Conservation (phyloP, 2,888 invertebrate species). For the Melanophora roralis region DNA sequence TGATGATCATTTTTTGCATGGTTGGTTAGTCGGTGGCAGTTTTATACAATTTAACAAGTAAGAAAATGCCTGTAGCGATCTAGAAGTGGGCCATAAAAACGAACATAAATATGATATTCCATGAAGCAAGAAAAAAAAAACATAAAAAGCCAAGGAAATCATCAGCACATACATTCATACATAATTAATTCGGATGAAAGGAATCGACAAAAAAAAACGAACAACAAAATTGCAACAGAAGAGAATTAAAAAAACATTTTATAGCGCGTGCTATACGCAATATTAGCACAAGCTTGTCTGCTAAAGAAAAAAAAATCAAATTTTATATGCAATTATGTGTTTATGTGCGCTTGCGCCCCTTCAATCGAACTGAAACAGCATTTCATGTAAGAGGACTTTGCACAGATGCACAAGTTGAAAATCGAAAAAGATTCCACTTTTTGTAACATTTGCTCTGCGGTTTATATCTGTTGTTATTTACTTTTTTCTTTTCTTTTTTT, state of each 20-base stretch:
- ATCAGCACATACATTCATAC: slow-evolving; percentile 23
- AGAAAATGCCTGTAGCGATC: slow-evolving; percentile 35
- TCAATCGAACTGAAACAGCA: slow-evolving; percentile 36
- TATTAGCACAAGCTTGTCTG: slow-evolving; percentile 49
- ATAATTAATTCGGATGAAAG: slow-evolving; percentile 17
- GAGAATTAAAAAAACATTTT: slow-evolving; percentile 42
- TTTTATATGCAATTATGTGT: slow-evolving; percentile 54
- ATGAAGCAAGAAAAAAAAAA: slow-evolving; percentile 10
- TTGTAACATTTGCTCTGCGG: slow-evolving; percentile 26
- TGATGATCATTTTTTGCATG: background rate
- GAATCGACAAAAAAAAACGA: slow-evolving; percentile 11
- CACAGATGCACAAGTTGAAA: slow-evolving; percentile 51
- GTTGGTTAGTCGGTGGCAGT: slow-evolving; percentile 17
- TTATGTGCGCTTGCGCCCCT: slow-evolving; percentile 62
- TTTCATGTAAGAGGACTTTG: slow-evolving; percentile 8
- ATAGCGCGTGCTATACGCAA: slow-evolving; percentile 63
- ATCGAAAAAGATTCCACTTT: slow-evolving; percentile 32
- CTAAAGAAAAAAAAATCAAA: slow-evolving; percentile 14
- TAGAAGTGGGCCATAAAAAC: slow-evolving; percentile 48
- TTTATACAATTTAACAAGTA: background rate
- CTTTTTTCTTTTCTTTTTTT: slow-evolving; percentile 1
- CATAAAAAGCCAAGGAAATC: background rate
- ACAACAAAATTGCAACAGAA: background rate
- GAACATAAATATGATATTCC: slow-evolving; percentile 41
- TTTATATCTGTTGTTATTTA: slow-evolving; percentile 3